Percentiles rank a stretch among this genome's conserved stretches.
Conservation (phyloP, 2,888 invertebrate species). For the Yponomeuta sedellus region DNA sequence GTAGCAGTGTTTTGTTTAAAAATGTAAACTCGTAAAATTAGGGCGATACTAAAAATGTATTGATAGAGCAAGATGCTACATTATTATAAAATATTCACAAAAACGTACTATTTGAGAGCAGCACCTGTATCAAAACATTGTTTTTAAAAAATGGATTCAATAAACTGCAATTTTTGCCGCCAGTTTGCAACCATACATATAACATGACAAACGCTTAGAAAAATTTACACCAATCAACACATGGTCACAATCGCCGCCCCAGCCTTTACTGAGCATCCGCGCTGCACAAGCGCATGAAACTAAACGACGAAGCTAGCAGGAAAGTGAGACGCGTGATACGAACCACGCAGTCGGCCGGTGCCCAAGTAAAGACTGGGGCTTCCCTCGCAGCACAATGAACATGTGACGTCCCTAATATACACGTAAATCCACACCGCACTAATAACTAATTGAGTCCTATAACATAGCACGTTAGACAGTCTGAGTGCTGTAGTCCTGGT, state of each 20-base stretch:
- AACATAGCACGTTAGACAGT: conserved; percentile 59
- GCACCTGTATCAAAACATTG: conserved; percentile 46
- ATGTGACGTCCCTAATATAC: conserved; percentile 53
- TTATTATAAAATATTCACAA: conserved; percentile 27
- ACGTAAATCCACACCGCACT: conserved; percentile 57
- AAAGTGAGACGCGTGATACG: background rate
- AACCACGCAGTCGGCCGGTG: conserved; percentile 18
- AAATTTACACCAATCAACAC: conserved; percentile 73
- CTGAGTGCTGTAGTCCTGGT: conserved; percentile 50
- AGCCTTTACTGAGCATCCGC: conserved; percentile 59
- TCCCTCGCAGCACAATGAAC: conserved; percentile 54
- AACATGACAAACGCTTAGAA: conserved; percentile 58
- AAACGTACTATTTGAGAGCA: conserved; percentile 36
- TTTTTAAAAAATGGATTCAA: conserved; percentile 26
- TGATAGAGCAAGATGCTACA: conserved; percentile 28
- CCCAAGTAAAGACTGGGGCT: conserved; percentile 59
- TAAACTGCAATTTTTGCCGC: conserved; percentile 18
- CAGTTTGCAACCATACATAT: conserved; percentile 24
- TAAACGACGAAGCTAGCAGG: background rate
- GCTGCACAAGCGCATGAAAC: conserved; percentile 33
- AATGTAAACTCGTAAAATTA: conserved; percentile 60
- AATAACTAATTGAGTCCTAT: conserved; percentile 58
- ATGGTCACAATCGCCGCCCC: conserved; percentile 58
- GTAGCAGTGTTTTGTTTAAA: conserved; percentile 34
- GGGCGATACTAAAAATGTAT: conserved; percentile 44